Evolutionary conservation across 2,797 vertebrate genomes (phyloP), one percentile per base, ranked within the genome.

Genomic region (Moxostoma hubbsi): DNA sequence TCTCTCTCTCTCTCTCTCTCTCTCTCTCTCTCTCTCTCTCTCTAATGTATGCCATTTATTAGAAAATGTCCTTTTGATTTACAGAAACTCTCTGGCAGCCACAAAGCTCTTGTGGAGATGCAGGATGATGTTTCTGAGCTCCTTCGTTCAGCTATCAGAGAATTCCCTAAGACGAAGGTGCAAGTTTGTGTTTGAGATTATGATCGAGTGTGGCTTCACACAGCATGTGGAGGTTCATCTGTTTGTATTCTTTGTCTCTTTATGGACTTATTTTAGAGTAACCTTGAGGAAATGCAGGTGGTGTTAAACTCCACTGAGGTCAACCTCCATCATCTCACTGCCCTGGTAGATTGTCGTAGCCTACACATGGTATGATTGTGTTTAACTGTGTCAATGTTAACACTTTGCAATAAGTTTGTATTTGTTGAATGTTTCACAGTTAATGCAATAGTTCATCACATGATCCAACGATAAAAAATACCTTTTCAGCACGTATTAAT

Each of bases 41-140:
- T 18, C 62, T 72, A 7, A 55, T 57, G 54, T 7, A 57, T 5
- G 1, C 7, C 45, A 72, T 73, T 45, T 58, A 15, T 73, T 58
- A 51, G 65, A 49, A 8, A 53, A 64, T 1, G 69, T 11, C 72
- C 18, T 66, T 36, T 46, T 73, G 51, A 77, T 43, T 91, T 93
- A 75, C 91, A 99, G 98, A 98, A 95, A 89, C 94, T 99, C 88
- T 99, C 97, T 0, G 95, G 95, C 82, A 95, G 98, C 88, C 97
- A 99, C 92, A 99, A 99, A 91, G 96, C 96, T 0, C 89, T 99
- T 85, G 97, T 99, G 81, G 97, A 99, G 92, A 98, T 99, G 97
- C 98, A 99, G 84, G 97, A 98, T 12, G 92, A 96, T 4, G 94
- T 98, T 84, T 86, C 86, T 0, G 96, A 98, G 59, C 95, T 99